phyloP scores from a whole-genome alignment of 1,140 invertebrate species.

The Frieseomelitta varia region DNA sequence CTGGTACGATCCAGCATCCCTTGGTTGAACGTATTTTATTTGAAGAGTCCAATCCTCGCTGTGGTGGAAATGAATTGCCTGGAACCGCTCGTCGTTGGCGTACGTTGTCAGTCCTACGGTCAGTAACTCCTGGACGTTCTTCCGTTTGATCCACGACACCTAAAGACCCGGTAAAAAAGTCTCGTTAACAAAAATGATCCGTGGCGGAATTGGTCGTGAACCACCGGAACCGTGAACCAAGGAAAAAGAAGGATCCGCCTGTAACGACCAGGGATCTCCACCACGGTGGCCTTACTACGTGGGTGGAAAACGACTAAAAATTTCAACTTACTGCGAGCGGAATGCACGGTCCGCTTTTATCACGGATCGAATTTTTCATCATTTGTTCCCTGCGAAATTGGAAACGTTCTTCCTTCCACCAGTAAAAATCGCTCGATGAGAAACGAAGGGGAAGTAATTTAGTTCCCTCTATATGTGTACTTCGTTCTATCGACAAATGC shows the following conservation, averaged over 20 bases:
- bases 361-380: conserved; percentile 21
- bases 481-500: conserved; percentile 16
- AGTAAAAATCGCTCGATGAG: conserved; percentile 15
- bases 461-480: background rate
- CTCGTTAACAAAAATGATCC: conserved; percentile 34
- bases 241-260: background rate
- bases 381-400: conserved; percentile 6
- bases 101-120: conserved; percentile 92
- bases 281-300: background rate
- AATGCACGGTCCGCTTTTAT: conserved; percentile 10
- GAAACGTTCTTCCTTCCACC: background rate
- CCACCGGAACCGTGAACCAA: background rate
- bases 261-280: background rate
- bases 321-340: background rate
- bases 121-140: conserved; percentile 89
- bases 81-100: conserved; percentile 93
- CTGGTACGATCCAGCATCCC: conserved; percentile 92
- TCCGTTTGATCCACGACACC: conserved; percentile 92
- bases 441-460: conserved; percentile 35
- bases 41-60: conserved; percentile 94
- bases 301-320: background rate
- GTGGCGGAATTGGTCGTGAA: background rate
- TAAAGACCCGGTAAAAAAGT: conserved; percentile 72
- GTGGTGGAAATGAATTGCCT: conserved; percentile 91
- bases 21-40: conserved; percentile 90